These are phyloP conservation scores for Telmatherina bonti DNA, from an alignment of 2,797 vertebrate genomes.

Conservation along the genomic window DNA sequence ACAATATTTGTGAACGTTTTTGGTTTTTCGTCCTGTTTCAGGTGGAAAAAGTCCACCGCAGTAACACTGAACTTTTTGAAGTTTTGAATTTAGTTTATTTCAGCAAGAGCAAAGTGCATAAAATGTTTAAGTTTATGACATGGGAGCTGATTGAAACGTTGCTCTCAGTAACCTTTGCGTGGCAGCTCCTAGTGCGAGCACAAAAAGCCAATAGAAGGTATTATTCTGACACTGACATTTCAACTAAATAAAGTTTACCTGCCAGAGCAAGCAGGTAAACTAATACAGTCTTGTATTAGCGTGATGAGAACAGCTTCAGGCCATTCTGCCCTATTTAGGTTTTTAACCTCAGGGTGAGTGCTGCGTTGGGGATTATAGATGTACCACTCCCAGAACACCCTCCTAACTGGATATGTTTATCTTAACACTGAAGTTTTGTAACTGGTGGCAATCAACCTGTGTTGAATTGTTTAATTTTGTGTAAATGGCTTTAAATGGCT, in stretches of 20 bases:
- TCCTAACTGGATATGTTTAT: slow-evolving; percentile 34
- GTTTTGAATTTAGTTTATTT: background rate
- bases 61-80: background rate
- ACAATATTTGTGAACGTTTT: too few relatives aligned
- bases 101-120: background rate
- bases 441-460: slow-evolving; percentile 66
- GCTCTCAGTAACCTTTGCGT: background rate
- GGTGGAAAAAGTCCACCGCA: slow-evolving; percentile 12
- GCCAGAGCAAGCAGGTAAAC: too few relatives aligned
- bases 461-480: slow-evolving; percentile 76
- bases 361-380: slow-evolving; percentile 24
- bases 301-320: slow-evolving; percentile 18
- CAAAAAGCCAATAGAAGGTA: background rate
- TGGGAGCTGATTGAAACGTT: background rate
- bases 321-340: slow-evolving; percentile 6
- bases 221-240: background rate
- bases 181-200: background rate
- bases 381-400: slow-evolving; percentile 8
- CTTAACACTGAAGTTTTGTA: slow-evolving; percentile 53
- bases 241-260: background rate
- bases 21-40: slow-evolving; percentile 1
- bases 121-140: background rate
- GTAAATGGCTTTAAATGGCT: slow-evolving; percentile 81
- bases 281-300: background rate
- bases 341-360: slow-evolving; percentile 8